Evolutionary conservation across 2,113 vertebrate species (phyloP), one percentile per base, ranked within the genome.

Genomic region (Anser cygnoides): DNA sequence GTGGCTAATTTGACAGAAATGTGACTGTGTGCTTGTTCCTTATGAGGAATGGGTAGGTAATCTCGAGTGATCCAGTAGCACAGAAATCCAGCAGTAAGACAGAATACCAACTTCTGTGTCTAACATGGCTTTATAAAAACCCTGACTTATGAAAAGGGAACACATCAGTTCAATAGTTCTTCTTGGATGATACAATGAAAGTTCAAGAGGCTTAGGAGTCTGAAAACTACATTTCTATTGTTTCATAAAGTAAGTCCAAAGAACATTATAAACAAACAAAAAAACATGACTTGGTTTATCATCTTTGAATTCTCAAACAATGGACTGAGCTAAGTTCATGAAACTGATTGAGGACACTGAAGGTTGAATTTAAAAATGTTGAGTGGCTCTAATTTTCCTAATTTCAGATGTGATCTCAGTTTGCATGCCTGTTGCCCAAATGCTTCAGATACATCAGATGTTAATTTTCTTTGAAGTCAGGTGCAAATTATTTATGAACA

Each of bases 401-500:
- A 68, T 85, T 91, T 87, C 76, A 79, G 44, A 66, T 79, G 37
- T 37, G 18, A 79, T 73, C 50, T 85, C 63, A 80, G 43, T 77
- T 84, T 80, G n/a, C 50, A 58, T 16, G 70, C 21, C 39, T 72
- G 67, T 57, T 92, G 84, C 28, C 61, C 52, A 63, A 87, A 73
- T 78, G 79, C 65, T 84, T 92, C 57, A 80, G 19, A 61, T 91
- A 75, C 13, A 78, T 62, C 28, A 89, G 71, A 82, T 44, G 25
- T 44, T 92, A 87, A 25, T 66, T 87, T 85, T 91, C 71, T 94
- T 93, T 76, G 41, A 89, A 91, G 41, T 79, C 62, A 62, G 67
- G 39, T 95, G 58, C n/a, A 85, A 94, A 85, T 85, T 92, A 87
- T 91, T 91, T 81, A 82, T 41, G 41, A 91, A 74, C 44, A 68